phyloP scores from a whole-genome alignment of 2,113 vertebrate genomes.

The Ursus arctos region DNA sequence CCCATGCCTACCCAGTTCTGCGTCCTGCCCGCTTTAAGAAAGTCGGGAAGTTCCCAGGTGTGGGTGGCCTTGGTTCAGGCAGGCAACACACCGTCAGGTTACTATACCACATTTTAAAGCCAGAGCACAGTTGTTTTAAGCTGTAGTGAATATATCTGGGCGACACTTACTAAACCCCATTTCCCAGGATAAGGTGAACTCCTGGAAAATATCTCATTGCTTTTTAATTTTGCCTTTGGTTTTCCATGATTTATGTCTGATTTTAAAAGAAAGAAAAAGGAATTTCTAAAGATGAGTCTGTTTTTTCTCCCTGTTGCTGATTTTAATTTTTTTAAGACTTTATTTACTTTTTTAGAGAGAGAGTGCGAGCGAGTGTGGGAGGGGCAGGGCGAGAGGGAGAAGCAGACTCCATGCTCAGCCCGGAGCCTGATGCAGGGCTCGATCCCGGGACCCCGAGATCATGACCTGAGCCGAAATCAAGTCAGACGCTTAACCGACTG shows the following conservation, averaged over 20 bases:
- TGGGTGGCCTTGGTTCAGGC: neutral
- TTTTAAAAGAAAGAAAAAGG: neutral
- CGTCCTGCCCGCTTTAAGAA: neutral
- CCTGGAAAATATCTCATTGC: neutral
- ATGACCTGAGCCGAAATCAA: too few relatives aligned
- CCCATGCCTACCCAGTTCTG: too few relatives aligned
- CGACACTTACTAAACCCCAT: neutral
- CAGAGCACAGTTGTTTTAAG: neutral
- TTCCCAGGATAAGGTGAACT: neutral
- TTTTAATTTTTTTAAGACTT: neutral
- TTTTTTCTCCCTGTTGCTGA: neutral
- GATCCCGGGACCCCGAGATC: too few relatives aligned
- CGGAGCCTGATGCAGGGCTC: too few relatives aligned
- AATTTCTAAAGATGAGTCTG: neutral
- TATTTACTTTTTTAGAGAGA: too few relatives aligned
- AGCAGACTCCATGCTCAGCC: too few relatives aligned
- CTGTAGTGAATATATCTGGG: neutral
- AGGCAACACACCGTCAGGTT: too few relatives aligned
- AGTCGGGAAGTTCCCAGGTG: neutral
- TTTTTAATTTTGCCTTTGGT: constrained; percentile 14
- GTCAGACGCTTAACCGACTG: too few relatives aligned
- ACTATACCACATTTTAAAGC: neutral
- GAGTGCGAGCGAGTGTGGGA: too few relatives aligned
- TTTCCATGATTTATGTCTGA: neutral
- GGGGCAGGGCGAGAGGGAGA: too few relatives aligned